phyloP scores from a whole-genome alignment of 2,797 vertebrate genomes.

The Choloepus didactylus region DNA sequence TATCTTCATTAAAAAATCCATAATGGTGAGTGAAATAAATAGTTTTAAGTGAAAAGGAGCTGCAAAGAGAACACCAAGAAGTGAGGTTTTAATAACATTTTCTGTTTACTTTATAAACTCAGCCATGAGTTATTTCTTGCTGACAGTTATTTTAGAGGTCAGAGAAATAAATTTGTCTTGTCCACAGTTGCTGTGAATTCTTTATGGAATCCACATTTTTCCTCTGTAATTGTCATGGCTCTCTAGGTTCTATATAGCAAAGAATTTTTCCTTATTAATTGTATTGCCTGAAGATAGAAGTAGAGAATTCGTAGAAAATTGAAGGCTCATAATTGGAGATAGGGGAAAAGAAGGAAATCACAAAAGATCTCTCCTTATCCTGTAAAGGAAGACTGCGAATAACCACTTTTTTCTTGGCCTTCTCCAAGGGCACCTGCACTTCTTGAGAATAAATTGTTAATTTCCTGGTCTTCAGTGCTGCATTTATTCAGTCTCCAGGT shows the following conservation, averaged over 20 bases:
- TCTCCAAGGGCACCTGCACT: not conserved
- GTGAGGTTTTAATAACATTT: slow-evolving; percentile 43
- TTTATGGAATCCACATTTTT: slow-evolving; percentile 81
- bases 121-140: slow-evolving; percentile 30
- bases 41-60: slow-evolving; percentile 7
- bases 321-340: not conserved
- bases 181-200: slow-evolving; percentile 73
- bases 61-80: not conserved
- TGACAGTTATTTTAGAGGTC: slow-evolving; percentile 75
- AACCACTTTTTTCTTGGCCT: slow-evolving; percentile 9
- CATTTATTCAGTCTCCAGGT: not conserved
- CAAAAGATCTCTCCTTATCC: not conserved
- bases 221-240: slow-evolving; percentile 82
- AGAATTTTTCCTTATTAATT: not conserved
- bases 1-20: not conserved
- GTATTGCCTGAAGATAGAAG: slow-evolving; percentile 73
- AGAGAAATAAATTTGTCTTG: slow-evolving; percentile 78
- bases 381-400: slow-evolving; percentile 17
- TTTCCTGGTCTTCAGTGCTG: not conserved
- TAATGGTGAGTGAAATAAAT: not conserved
- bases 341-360: slow-evolving; percentile 15
- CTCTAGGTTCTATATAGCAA: not conserved
- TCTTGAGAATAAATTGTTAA: not conserved
- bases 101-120: slow-evolving; percentile 27
- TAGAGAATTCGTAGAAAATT: slow-evolving; percentile 32